Base-by-base conservation (phyloP, 1,140 invertebrate species). In the Leptinotarsa lineolata region DNA sequence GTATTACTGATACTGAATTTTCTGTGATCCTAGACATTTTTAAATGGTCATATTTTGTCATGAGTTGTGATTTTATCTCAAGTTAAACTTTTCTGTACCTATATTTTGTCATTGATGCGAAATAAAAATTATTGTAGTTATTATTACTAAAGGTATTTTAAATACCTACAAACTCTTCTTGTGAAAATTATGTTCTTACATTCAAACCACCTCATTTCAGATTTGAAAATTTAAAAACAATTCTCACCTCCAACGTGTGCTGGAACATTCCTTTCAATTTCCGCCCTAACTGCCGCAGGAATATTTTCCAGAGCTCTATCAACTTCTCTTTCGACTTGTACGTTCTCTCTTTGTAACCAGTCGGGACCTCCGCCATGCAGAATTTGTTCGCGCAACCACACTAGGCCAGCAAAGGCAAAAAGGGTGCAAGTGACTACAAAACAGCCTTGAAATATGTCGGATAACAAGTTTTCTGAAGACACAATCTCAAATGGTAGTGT, bases 381-480 rank as follows among this genome's bases (percentile, higher is more conserved):
- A 76, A 99, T 99, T 85, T 99, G 98, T 86, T 99, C 98, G 74
- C 97, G 86, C 16, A 99, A 86, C 97, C 97, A 99, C 0, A 99
- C 95, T 3, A 98, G 84, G 66, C 96, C 96, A 79, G 99, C 97
- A 81, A 99, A 99, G 3, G 96, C 95, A 83, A 98, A 95, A 39
- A 99, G 85, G 3, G 98, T 99, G 83, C 97, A 98, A 1, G 94
- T 95, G 11, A 99, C 96, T 44, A 99, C 97, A 86, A 98, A 95
- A 84, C 94, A 97, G 4, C 98, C 98, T 78, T 97, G 95, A 83
- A 98, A 95, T 72, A 96, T 94, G 85, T 99, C 97, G 21, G 94
- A 91, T 1, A 94, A 91, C 46, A 99, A 85, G 85, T 98, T 97
- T 78, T 99, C 96, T 82, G 93, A 92, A 4, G 96, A 98, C 11